Evolutionary conservation across 64 coral and sea anemone species (phyloP).

Genomic region (Montipora capricornis): DNA sequence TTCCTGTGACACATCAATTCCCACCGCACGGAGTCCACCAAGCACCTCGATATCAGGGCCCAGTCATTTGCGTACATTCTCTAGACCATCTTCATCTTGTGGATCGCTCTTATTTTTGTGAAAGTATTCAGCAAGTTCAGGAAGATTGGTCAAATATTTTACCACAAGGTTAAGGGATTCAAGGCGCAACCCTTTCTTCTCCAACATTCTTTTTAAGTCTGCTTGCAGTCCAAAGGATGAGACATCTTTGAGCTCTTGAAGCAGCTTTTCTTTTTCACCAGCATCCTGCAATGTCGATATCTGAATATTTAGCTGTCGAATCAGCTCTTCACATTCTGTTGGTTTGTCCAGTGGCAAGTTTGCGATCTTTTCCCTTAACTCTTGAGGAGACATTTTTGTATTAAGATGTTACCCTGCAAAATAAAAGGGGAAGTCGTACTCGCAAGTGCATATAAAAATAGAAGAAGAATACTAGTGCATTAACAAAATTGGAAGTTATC

Average conservation of each 20-base stretch:
- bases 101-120: neutral
- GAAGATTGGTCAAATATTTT: neutral
- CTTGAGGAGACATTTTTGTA: neutral
- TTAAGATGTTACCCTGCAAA: too few species aligned
- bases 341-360: conserved; percentile 18
- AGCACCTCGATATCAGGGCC: neutral
- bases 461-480: too few species aligned
- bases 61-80: neutral
- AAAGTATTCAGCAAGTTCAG: conserved; percentile 40
- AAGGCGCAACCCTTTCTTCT: conserved; percentile 20
- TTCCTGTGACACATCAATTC: neutral
- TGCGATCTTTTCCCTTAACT: neutral
- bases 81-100: neutral
- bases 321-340: conserved; percentile 11
- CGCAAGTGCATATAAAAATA: too few species aligned
- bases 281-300: neutral
- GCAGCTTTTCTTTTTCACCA: neutral
- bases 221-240: neutral
- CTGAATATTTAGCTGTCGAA: conserved; percentile 38
- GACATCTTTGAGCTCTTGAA: neutral
- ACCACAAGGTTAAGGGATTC: conserved; percentile 34
- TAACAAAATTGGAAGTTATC: too few species aligned
- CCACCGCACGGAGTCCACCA: neutral
- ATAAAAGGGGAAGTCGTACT: too few species aligned
- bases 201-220: conserved; percentile 12